Evolutionary conservation across 2,888 invertebrate genomes (phyloP).

Genomic region (Blera fallax): DNA sequence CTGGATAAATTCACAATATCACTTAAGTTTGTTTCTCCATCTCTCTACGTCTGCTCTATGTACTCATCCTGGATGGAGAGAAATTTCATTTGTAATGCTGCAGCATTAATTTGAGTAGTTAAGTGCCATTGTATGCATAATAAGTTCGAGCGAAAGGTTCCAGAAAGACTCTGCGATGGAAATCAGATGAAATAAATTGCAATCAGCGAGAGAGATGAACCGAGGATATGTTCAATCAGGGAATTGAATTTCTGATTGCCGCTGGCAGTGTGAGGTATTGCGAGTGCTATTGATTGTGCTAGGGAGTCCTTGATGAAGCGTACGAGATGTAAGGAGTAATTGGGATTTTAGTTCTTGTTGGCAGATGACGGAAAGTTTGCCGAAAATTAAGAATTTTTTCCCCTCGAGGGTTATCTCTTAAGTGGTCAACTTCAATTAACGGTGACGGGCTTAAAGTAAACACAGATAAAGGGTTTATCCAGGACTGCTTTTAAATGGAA

Average conservation of each 20-base stretch:
- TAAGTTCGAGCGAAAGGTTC: background rate
- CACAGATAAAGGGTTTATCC: too few relatives aligned
- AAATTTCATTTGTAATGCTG: background rate
- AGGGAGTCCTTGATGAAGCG: background rate
- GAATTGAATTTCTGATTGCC: constrained; percentile 11
- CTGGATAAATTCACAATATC: background rate
- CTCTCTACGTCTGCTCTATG: background rate
- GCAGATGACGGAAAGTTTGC: background rate
- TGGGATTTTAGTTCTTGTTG: background rate
- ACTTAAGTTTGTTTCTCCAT: background rate
- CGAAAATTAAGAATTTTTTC: background rate
- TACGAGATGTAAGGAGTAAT: background rate
- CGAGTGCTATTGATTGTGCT: background rate
- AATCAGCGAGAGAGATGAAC: constrained; percentile 18
- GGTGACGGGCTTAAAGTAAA: background rate
- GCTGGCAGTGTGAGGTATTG: background rate
- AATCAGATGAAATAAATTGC: constrained; percentile 7
- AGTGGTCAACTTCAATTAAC: background rate
- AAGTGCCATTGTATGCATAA: constrained; percentile 20
- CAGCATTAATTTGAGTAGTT: constrained; percentile 7
- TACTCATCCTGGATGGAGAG: background rate
- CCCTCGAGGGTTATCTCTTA: background rate
- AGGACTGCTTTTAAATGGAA: too few relatives aligned
- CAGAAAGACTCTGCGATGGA: background rate
- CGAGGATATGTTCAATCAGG: constrained; percentile 19